Conservation (phyloP, 2,113 vertebrate genomes). For the Ancistrus triradiatus region DNA sequence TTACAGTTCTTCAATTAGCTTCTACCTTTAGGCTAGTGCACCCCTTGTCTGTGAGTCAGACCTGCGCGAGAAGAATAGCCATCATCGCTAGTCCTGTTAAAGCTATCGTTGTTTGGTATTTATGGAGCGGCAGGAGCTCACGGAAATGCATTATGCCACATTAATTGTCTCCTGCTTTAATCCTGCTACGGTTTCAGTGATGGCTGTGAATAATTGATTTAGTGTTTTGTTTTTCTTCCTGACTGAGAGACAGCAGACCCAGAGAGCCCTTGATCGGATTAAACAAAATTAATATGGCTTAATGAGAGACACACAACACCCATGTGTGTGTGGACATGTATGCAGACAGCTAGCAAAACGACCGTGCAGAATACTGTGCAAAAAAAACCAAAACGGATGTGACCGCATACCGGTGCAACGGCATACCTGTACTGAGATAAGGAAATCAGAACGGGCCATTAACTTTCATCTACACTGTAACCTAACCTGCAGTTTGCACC, state of each 20-base stretch:
- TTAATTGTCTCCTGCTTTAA: slow-evolving; percentile 11
- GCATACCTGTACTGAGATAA: too few relatives aligned
- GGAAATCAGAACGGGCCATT: too few relatives aligned
- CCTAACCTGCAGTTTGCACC: too few relatives aligned
- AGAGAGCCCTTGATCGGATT: slow-evolving; percentile 18
- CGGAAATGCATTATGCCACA: background rate
- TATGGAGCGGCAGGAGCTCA: background rate
- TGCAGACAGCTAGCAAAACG: background rate
- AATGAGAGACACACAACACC: slow-evolving; percentile 17
- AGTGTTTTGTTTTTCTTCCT: slow-evolving; percentile 31
- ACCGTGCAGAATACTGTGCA: too few relatives aligned
- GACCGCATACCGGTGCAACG: too few relatives aligned
- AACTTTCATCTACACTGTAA: too few relatives aligned
- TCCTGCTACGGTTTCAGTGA: slow-evolving; percentile 20
- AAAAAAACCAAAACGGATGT: too few relatives aligned
- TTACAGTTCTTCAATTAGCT: too few relatives aligned
- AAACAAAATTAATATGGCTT: slow-evolving; percentile 36
- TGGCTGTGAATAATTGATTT: slow-evolving; percentile 34
- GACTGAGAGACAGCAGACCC: slow-evolving; percentile 2
- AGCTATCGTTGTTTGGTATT: background rate
- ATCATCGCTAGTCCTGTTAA: slow-evolving; percentile 12
- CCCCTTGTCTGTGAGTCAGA: too few relatives aligned
- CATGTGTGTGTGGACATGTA: background rate
- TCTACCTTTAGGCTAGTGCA: too few relatives aligned
- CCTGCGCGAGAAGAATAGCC: too few relatives aligned